Evolutionary conservation across 1,140 invertebrate species (phyloP), one percentile per base, ranked within the genome.

Genomic region (Heliconius hewitsoni): DNA sequence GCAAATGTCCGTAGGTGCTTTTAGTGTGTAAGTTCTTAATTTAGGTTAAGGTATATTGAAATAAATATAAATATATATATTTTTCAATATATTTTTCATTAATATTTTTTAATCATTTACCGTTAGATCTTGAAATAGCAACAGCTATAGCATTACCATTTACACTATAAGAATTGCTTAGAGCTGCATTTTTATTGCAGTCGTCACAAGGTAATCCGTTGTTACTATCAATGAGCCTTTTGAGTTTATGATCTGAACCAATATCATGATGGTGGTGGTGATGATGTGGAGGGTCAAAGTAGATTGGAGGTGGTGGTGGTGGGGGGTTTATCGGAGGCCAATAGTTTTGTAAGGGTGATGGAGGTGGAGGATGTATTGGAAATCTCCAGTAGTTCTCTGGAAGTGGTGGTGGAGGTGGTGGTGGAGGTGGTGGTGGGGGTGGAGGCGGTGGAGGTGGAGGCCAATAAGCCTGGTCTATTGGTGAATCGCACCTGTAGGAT

Each of bases 111-210:
- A 23, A 23, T 11, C 8, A 42, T 60, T n/a, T 46, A 1, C 60
- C n/a, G 18, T 50, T 46, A 4, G 81, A 73, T 39, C 78, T 86
- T 70, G 88, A 84, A 11, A 91, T 79, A n/a, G 90, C 88, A 5
- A 91, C 57, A 1, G 90, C 88, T 37, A 91, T 82, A 13, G 90
- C 88, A 37, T 87, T 77, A 11, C 90, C 90, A 4, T 84, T 82
- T 8, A 85, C 79, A 78, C 85, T 89, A 42, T 87, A 66, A 27
- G 90, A 83, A 55, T 90, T 91, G 75, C 90, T 91, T 23, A 87
- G 23, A 0, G 90, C 85, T 13, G 81, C 70, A 34, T 74, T 82
- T 3, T 77, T 66, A 19, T 73, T 46, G 18, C 71, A 55, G 1
- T 73, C 42, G 11, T 71, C 78, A 19, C 84, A 84, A n/a, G 60